Evolutionary conservation across 1,140 invertebrate genomes (phyloP), one percentile per base, ranked within the genome.

Genomic region (Apis laboriosa): DNA sequence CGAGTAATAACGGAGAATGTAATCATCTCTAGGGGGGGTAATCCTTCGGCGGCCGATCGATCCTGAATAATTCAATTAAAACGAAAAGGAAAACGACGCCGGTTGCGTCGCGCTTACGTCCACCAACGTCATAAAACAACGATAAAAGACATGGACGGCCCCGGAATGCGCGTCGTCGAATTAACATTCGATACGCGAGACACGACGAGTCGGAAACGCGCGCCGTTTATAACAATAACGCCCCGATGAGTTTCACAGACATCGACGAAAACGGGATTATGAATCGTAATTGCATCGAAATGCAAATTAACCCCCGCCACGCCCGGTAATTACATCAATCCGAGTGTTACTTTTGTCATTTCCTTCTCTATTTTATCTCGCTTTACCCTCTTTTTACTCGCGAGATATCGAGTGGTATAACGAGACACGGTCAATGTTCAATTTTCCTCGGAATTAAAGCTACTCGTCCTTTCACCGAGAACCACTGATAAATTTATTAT

Each of bases 251-350:
- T n/a, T 55, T 73, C 34, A 43, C n/a, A 12, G 28, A 2, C 67
- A 55, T 60, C 53, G 55, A 82, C 78, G 81, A 64, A 51, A 84
- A 72, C 67, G 70, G 66, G 85, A 80, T 88, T 82, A 88, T 49
- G 74, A 76, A 67, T 78, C 34, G 82, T 88, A 84, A 86, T 87
- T 84, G 73, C 56, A 71, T 74, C 24, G 86, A 71, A 79, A 82
- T 84, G 86, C 71, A 88, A 86, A 84, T 79, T 64, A 56, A 70
- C 60, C 34, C 56, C 1, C 63, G 28, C 51, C 51, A 21, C 71
- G 19, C 66, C 67, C 49, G 74, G 64, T 53, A 78, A 86, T 86
- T 86, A 85, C 75, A n/a, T 12, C 34, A 2, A 75, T 86, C 82
- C 19, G 28, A 15, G 58, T 24, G 34, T 51, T 64, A 28, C 9